phyloP scores from a whole-genome alignment of 1,140 invertebrate species.

The Apis mellifera region Amel_HAv3.1 CM009941.2:8417001-8417500 shows the following conservation, averaged over 20 bases:
- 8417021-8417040: background rate
- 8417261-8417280: background rate
- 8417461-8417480: background rate
- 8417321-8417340: too few species aligned
- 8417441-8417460: background rate
- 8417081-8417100: too few species aligned
- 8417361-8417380: background rate
- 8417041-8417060: too few species aligned
- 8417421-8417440: background rate
- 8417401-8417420: too few species aligned
- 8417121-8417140: too few species aligned
- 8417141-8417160: too few species aligned
- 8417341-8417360: background rate
- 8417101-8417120: too few species aligned
- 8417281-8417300: background rate
- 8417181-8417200: too few species aligned
- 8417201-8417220: too few species aligned
- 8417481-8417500: background rate
- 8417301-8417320: background rate
- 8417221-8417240: background rate
- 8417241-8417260: background rate
- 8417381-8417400: background rate
- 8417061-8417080: too few species aligned
- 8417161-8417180: too few species aligned
- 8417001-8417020: conserved; percentile 1